phyloP scores from a whole-genome alignment of 1,140 invertebrate species.

The Diorhabda carinulata region DNA sequence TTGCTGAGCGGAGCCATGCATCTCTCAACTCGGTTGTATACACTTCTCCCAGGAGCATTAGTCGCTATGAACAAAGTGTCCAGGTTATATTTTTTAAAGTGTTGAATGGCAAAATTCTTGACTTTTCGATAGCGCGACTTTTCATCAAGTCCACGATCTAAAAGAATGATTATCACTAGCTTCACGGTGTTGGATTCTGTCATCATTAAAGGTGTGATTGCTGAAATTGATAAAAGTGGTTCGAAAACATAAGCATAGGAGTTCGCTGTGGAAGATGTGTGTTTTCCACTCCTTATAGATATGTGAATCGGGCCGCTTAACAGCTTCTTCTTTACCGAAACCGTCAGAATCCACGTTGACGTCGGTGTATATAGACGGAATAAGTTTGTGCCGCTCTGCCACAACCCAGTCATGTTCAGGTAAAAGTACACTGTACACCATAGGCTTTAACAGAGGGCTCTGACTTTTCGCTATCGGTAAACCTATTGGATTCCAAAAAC shows the following conservation, averaged over 20 bases:
- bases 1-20: too few species aligned
- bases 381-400: constrained; percentile 44
- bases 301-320: constrained; percentile 42
- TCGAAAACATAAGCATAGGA: constrained; percentile 20
- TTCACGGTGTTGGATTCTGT: constrained; percentile 6
- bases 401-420: constrained; percentile 47
- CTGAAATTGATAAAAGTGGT: neutral
- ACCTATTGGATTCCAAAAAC: too few species aligned
- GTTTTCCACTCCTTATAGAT: constrained; percentile 40
- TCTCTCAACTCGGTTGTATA: too few species aligned
- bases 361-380: constrained; percentile 38
- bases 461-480: constrained; percentile 42
- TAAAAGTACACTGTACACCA: constrained; percentile 45
- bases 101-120: too few species aligned
- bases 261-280: constrained; percentile 29
- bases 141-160: neutral
- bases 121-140: too few species aligned
- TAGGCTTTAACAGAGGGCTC: constrained; percentile 45
- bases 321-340: constrained; percentile 36
- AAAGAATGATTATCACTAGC: constrained; percentile 7
- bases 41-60: too few species aligned
- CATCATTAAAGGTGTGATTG: neutral
- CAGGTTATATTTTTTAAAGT: too few species aligned
- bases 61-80: too few species aligned
- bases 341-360: constrained; percentile 31